Evolutionary conservation across 2,113 vertebrate species (phyloP), one percentile per base, ranked within the genome.

Genomic region (Nicator chloris): DNA sequence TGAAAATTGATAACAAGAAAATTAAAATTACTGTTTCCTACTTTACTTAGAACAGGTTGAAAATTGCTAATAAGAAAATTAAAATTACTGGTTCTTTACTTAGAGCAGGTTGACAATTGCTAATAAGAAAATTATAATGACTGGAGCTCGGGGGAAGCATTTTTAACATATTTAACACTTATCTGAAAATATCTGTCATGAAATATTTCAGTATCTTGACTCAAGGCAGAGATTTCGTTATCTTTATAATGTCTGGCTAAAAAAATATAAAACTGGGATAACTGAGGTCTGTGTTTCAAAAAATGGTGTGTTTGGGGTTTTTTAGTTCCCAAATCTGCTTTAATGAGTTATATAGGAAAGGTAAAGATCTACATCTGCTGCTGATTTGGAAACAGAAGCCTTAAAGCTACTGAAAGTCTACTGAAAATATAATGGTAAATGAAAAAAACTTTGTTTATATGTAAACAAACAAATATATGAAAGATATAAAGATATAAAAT

Each of bases 61-160:
- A 70, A 63, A 54, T 35, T 65, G 10, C 17, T 44, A 49, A 4
- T 3, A 19, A 72, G 19, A 28, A 51, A 71, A 71, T 56, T 17
- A 37, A 44, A 60, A n/a, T n/a, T n/a, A n/a, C n/a, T n/a, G n/a
- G n/a, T n/a, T n/a, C 1, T 0, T 37, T 33, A 23, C 11, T 30
- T 17, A 11, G 2, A 35, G 11, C 42, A 35, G 15, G 20, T 3
- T 50, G 50, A 61, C 65, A 61, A 53, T n/a, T 68, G 10, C 17
- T 44, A 45, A 4, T 3, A 20, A 72, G 19, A 30, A 53, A 72
- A 72, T 56, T 17, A 28, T 22, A 72, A 12, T 27, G 3, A 6
- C 7, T 60, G 37, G 53, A 65, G 35, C 57, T 28, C 30, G 13
- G 11, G 28, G 23, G 24, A 54, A 68, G 35, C 1, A 6, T 15